phyloP scores from a whole-genome alignment of 2,797 vertebrate genomes.

The Selene dorsalis region DNA sequence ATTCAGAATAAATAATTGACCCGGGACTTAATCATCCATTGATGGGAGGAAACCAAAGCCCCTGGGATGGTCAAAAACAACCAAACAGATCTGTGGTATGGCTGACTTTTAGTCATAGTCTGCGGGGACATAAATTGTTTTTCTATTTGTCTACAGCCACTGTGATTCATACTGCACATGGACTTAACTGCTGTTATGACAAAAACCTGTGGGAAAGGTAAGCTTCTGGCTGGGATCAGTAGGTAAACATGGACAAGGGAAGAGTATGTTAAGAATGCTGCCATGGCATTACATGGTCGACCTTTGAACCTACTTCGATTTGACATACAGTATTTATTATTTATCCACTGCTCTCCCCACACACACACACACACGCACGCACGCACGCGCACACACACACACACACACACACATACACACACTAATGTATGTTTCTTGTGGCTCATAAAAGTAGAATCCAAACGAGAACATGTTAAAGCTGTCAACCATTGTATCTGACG shows the following conservation, averaged over 20 bases:
- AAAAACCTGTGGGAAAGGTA: slow-evolving; percentile 51
- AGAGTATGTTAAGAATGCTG: slow-evolving; percentile 68
- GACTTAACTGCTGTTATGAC: slow-evolving; percentile 15
- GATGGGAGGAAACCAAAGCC: slow-evolving; percentile 51
- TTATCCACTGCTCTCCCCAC: neutral
- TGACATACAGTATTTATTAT: neutral
- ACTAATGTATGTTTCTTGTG: neutral
- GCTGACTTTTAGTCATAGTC: slow-evolving; percentile 52
- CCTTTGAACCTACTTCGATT: slow-evolving; percentile 30
- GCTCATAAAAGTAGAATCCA: neutral
- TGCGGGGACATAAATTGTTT: slow-evolving; percentile 22
- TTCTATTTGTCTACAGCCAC: slow-evolving; percentile 41
- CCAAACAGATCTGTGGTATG: slow-evolving; percentile 31
- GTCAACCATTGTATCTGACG: neutral
- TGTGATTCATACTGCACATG: slow-evolving; percentile 65
- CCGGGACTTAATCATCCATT: slow-evolving; percentile 68
- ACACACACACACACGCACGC: neutral
- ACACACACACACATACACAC: neutral
- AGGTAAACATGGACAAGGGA: slow-evolving; percentile 62
- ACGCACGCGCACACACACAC: neutral
- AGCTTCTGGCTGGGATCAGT: slow-evolving; percentile 35
- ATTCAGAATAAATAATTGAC: slow-evolving; percentile 59
- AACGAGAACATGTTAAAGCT: neutral
- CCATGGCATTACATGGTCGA: slow-evolving; percentile 47
- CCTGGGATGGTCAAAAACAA: slow-evolving; percentile 43